These are phyloP conservation scores for Semotilus atromaculatus DNA, from an alignment of 2,797 vertebrate genomes.

Conservation along the genomic window DNA sequence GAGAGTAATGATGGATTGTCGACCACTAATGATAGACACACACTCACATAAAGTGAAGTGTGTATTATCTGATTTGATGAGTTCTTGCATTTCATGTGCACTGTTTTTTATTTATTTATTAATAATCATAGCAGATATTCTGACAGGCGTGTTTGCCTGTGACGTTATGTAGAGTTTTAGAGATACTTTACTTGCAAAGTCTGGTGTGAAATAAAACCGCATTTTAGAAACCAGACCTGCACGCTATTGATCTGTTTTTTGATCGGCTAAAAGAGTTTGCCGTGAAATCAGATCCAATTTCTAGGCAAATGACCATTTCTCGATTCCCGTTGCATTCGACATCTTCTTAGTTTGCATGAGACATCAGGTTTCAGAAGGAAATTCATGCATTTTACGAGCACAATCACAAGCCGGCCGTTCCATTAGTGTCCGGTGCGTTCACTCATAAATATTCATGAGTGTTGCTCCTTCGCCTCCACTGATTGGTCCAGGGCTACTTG, in stretches of 20 bases:
- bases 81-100: background rate
- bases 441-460: conserved; percentile 42
- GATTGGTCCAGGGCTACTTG: conserved; percentile 40
- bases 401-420: conserved; percentile 26
- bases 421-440: background rate
- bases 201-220: background rate
- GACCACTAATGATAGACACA: background rate
- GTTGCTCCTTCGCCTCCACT: conserved; percentile 19
- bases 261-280: background rate
- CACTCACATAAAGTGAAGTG: background rate
- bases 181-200: background rate
- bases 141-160: background rate
- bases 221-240: background rate
- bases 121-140: no score
- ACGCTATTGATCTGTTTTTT: background rate
- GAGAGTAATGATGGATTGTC: conserved; percentile 34
- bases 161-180: background rate
- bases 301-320: background rate
- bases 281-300: background rate
- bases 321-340: background rate
- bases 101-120: background rate
- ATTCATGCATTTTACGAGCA: conserved; percentile 15
- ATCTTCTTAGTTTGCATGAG: conserved; percentile 8
- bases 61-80: background rate
- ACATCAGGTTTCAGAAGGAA: background rate